Evolutionary conservation across 2,888 invertebrate species (phyloP).

Genomic region (Timandra comae): DNA sequence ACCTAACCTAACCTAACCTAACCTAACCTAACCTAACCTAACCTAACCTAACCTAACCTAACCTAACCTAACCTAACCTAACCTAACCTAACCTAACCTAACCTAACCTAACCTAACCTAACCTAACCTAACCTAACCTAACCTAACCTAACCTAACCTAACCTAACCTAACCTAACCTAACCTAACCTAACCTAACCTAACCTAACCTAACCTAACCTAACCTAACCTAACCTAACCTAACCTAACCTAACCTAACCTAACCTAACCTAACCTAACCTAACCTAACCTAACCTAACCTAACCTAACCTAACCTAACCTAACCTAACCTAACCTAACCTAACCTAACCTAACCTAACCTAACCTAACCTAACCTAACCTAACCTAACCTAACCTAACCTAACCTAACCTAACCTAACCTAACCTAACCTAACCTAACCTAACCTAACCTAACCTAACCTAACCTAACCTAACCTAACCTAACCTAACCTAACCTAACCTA

Average conservation of each 20-base stretch:
- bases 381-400: constrained; percentile 3
- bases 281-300: constrained; percentile 16
- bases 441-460: constrained; percentile 3
- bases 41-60: constrained; percentile 5
- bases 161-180: constrained; percentile 6
- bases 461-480: constrained; percentile 3
- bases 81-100: constrained; percentile 5
- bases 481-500: constrained; percentile 3
- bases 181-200: constrained; percentile 8
- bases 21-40: too few relatives aligned
- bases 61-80: constrained; percentile 6
- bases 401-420: constrained; percentile 3
- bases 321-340: constrained; percentile 11
- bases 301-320: constrained; percentile 12
- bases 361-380: constrained; percentile 4
- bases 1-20: constrained; percentile 7
- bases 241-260: constrained; percentile 24
- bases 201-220: constrained; percentile 18
- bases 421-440: constrained; percentile 3
- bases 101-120: constrained; percentile 7
- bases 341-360: constrained; percentile 7
- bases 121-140: constrained; percentile 6
- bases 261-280: constrained; percentile 22
- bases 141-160: constrained; percentile 6
- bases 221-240: constrained; percentile 26